Conservation (phyloP, 1,140 invertebrate genomes). For the Pseudachorutes palmiensis region DNA sequence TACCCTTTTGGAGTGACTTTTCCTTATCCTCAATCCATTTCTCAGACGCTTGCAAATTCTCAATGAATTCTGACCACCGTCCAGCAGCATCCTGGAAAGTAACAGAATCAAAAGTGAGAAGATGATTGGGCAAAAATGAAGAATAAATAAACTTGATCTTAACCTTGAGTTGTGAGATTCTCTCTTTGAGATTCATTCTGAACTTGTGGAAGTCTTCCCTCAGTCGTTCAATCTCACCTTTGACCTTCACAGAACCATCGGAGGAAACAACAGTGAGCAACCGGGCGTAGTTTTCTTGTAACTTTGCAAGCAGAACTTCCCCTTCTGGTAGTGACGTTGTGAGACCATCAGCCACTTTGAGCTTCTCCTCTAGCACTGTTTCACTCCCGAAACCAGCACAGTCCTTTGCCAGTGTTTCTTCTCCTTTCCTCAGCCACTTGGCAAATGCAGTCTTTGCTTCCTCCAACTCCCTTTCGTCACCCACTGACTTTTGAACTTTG, state of each 20-base stretch:
- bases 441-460: conserved; percentile 73
- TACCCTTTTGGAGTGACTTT: conserved; percentile 53
- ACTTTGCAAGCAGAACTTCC: conserved; percentile 66
- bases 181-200: conserved; percentile 68
- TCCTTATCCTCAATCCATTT: conserved; percentile 63
- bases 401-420: conserved; percentile 68
- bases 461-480: conserved; percentile 79
- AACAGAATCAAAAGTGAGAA: no score
- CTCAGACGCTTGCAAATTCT: conserved; percentile 57
- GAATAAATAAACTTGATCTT: no score
- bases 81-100: conserved; percentile 65
- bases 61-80: conserved; percentile 72
- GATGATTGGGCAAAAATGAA: no score
- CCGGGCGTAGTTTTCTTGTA: conserved; percentile 75
- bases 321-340: conserved; percentile 69
- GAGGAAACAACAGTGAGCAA: conserved; percentile 68
- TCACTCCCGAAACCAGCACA: conserved; percentile 72
- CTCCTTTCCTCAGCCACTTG: conserved; percentile 66
- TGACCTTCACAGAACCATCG: conserved; percentile 66
- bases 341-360: conserved; percentile 47
- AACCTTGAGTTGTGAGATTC: conserved; percentile 62
- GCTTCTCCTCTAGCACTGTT: conserved; percentile 64
- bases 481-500: conserved; percentile 75
- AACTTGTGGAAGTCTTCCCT: conserved; percentile 73
- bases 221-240: conserved; percentile 63